Base-by-base conservation (phyloP, 2,113 vertebrate genomes). In the Macquaria australasica region DNA sequence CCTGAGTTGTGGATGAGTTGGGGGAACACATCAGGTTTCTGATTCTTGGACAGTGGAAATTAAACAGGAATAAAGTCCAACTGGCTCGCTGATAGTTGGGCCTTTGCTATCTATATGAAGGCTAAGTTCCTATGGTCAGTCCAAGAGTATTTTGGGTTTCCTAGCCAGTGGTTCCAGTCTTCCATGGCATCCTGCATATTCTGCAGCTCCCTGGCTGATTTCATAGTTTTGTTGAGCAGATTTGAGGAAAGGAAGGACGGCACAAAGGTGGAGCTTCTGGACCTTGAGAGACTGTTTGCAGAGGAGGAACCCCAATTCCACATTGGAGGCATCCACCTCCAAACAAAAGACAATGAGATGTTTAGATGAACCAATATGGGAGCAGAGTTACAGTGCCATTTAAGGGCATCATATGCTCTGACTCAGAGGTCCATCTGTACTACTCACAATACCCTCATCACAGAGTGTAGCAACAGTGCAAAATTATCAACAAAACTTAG, bases 201-300 rank as follows among this genome's bases (percentile, higher is more conserved):
- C 28, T 31, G 45, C 56, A 73, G 15, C 11, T 41, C 39, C 3
- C 16, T 37, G 66, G 21, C 50, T 51, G 8, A 64, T 51, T 69
- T 41, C 3, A 12, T 76, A 11, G 62, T 64, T 71, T 53, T 62
- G 58, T 62, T 59, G 37, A 21, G 37, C 58, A 56, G 43, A 80
- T 79, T 69, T 73, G 8, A 55, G 14, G 10, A 37, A 51, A 34
- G 21, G 11, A 45, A 28, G 12, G 23, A 64, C 64, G n/a, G 59
- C 23, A 63, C 9, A 66, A 28, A 16, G 34, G 23, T 8, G 15
- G 6, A 56, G 7, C 23, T 80, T 63, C 34, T 55, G 3, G 5
- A 55, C 23, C 12, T 18, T 6, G 8, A 16, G 20, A 58, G 18
- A 7, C 28, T 5, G 25, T 39, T 37, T 8, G 20, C 37, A 37